Evolutionary conservation across 2,797 vertebrate genomes (phyloP).

Genomic region (Monodelphis domestica): DNA sequence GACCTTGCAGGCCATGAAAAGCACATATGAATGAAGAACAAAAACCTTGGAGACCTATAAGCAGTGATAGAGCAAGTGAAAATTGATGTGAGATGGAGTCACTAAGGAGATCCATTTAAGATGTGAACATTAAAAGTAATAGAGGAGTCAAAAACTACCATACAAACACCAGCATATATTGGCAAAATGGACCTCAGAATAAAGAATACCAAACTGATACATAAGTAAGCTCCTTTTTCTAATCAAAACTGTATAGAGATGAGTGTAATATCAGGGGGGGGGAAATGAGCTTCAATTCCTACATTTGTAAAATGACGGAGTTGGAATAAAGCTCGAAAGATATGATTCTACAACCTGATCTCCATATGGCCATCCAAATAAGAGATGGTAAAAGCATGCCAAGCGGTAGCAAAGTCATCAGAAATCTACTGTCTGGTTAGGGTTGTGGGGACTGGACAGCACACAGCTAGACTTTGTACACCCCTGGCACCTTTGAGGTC

Average conservation of each 20-base stretch:
- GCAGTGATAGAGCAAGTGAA: neutral
- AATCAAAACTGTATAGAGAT: neutral
- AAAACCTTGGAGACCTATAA: neutral
- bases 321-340: neutral
- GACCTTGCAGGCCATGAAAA: neutral
- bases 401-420: neutral
- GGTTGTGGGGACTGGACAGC: too few relatives aligned
- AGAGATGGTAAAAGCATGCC: neutral
- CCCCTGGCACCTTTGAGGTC: neutral
- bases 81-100: neutral
- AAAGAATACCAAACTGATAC: neutral
- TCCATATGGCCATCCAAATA: neutral
- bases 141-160: neutral
- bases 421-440: too few relatives aligned
- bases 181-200: neutral
- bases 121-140: neutral
- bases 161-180: neutral
- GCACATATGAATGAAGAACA: neutral
- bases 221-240: neutral
- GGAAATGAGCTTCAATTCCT: slow-evolving; percentile 1
- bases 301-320: neutral
- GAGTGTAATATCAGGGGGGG: neutral
- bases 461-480: neutral
- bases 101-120: neutral
- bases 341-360: neutral